Base-by-base conservation (phyloP, 2,113 vertebrate genomes). In the Macaca mulatta region DNA sequence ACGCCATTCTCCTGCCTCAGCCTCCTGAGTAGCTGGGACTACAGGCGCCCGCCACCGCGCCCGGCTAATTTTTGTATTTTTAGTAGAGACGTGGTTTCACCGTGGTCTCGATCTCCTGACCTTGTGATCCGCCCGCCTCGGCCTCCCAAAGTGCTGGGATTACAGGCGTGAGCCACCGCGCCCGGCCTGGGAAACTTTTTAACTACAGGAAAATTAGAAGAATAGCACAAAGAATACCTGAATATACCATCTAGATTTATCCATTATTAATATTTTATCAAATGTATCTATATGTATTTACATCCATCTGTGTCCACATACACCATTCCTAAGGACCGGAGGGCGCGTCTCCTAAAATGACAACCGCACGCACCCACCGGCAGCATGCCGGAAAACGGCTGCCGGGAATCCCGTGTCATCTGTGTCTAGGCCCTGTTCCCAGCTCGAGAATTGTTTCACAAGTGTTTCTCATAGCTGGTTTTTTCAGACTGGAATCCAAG, bases 341-440 rank as follows among this genome's bases (percentile, higher is more conserved):
- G 27, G 8, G 0, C 6, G 25, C 18, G 14, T 69, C 64, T 61
- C 38, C 20, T 45, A 48, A 81, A 38, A 25, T 59, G 11, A 4
- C 2, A 3, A 3, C 27, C 5, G 30, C 48, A 10, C 9, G 5
- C 12, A 23, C 38, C 4, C 10, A 13, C 32, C 12, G 0, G 43
- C 27, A 12, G 14, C 30, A 13, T 2, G 8, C 32, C 17, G 2
- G 25, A 18, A 5, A 17, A 50, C 0, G 12, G 2, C 40, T 32
- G 43, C 20, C 2, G 27, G 61, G 12, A 13, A 2, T 3, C 10
- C 59, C 48, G 45, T 32, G 35, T 59, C 35, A 6, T 20, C 55
- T 9, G 27, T 40, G 57, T 22, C 43, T 30, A 3, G 50, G 32
- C 48, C 3, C 3, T n/a, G 3, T 20, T 45, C 9, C 6, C 0